Conservation (phyloP, 2,888 invertebrate species). For the Rosalia funebris region DNA sequence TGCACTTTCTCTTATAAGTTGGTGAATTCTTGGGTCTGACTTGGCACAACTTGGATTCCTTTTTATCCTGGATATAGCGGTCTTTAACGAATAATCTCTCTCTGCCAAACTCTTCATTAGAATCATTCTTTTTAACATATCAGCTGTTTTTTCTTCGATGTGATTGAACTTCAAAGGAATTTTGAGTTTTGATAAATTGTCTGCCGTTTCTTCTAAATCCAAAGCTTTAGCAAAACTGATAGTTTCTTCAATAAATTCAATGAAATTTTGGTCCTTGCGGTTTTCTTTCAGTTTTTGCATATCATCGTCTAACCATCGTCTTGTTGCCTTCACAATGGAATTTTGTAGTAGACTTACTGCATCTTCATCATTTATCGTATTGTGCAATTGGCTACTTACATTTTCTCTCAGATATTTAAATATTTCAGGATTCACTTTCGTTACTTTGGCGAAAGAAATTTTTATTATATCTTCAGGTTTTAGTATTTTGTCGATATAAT, state of each 20-base stretch:
- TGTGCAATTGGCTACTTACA: conserved; percentile 71
- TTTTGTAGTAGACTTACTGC: conserved; percentile 74
- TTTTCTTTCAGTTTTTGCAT: conserved; percentile 68
- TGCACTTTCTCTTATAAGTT: conserved; percentile 78
- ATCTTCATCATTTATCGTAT: conserved; percentile 72
- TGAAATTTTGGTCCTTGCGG: conserved; percentile 56
- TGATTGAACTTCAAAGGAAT: conserved; percentile 65
- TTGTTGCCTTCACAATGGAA: conserved; percentile 74
- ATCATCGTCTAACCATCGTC: conserved; percentile 69
- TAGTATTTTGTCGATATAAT: conserved; percentile 72
- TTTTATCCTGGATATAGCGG: conserved; percentile 72
- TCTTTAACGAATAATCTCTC: conserved; percentile 71
- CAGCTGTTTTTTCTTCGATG: conserved; percentile 69
- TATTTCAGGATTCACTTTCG: conserved; percentile 70
- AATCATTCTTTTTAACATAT: conserved; percentile 75
- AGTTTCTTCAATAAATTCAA: conserved; percentile 71
- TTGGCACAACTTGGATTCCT: conserved; percentile 75
- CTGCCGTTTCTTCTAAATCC: conserved; percentile 73
- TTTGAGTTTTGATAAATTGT: conserved; percentile 62
- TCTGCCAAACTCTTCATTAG: conserved; percentile 79
- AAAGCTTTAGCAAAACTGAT: conserved; percentile 76
- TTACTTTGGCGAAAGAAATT: conserved; percentile 73
- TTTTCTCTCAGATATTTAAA: conserved; percentile 70
- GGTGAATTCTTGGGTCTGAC: conserved; percentile 75
- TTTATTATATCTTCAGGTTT: conserved; percentile 72